These are phyloP conservation scores for Orbicella faveolata DNA, from an alignment of 64 coral and sea anemone genomes.

Conservation along the genomic window DNA sequence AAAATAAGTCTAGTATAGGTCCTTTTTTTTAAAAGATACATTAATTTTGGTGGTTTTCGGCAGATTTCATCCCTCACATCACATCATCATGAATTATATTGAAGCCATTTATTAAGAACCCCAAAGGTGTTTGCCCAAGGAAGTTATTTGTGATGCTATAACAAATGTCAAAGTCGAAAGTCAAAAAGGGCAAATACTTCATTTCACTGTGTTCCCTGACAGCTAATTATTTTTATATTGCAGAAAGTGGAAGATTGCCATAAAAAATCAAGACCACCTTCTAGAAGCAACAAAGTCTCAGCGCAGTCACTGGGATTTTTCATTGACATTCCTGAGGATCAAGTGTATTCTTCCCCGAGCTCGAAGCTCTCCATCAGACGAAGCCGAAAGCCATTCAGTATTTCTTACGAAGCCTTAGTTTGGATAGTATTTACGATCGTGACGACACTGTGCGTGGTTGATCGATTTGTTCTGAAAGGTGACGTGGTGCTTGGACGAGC, in stretches of 20 bases:
- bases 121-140: too few relatives aligned
- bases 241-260: neutral
- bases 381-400: neutral
- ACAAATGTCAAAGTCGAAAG: too few relatives aligned
- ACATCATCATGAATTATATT: too few relatives aligned
- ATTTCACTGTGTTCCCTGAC: neutral
- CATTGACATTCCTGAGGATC: slow-evolving; percentile 1
- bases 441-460: slow-evolving; percentile 26
- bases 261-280: neutral
- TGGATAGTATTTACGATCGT: slow-evolving; percentile 32
- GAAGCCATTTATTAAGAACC: too few relatives aligned
- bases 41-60: too few relatives aligned
- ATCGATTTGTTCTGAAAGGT: slow-evolving; percentile 52
- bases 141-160: too few relatives aligned
- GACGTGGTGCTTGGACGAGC: slow-evolving; percentile 42
- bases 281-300: neutral
- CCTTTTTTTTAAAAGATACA: too few relatives aligned
- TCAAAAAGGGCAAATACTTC: neutral
- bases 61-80: too few relatives aligned
- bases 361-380: neutral
- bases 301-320: neutral
- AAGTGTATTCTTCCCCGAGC: neutral
- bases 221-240: neutral
- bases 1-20: too few relatives aligned
- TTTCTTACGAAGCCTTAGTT: slow-evolving; percentile 51